These are phyloP conservation scores for Trinorchestia longiramus DNA, from an alignment of 1,140 invertebrate genomes.

Conservation along the genomic window DNA sequence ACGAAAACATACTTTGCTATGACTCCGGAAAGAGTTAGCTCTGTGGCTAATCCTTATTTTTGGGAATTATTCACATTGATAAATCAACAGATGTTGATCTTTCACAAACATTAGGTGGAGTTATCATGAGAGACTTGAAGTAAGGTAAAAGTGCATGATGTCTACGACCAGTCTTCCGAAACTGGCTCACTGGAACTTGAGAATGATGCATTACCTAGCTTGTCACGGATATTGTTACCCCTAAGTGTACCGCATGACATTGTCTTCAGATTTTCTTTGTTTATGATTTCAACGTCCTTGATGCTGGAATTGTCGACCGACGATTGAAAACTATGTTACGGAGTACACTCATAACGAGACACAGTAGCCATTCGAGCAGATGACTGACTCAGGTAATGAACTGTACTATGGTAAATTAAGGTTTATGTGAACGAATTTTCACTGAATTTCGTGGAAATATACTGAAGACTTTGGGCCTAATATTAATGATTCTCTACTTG, in stretches of 20 bases:
- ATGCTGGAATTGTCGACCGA: not conserved
- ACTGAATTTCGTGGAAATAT: too few relatives aligned
- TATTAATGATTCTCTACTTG: too few relatives aligned
- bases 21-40: not conserved
- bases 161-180: not conserved
- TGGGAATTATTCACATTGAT: not conserved
- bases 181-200: not conserved
- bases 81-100: not conserved
- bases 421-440: too few relatives aligned
- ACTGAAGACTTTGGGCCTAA: too few relatives aligned
- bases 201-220: not conserved
- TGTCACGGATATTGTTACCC: not conserved
- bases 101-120: not conserved
- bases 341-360: not conserved
- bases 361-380: not conserved
- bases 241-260: not conserved
- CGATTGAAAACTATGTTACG: not conserved
- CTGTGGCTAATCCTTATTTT: not conserved
- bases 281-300: not conserved
- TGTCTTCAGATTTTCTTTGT: not conserved
- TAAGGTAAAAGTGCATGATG: not conserved
- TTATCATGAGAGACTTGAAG: not conserved
- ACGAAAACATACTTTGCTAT: not conserved
- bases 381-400: not conserved
- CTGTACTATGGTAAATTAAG: too few relatives aligned